Percentiles rank a stretch among this genome's conserved stretches.
phyloP scores from a whole-genome alignment of 2,888 invertebrate species.

The Achlya flavicornis region DNA sequence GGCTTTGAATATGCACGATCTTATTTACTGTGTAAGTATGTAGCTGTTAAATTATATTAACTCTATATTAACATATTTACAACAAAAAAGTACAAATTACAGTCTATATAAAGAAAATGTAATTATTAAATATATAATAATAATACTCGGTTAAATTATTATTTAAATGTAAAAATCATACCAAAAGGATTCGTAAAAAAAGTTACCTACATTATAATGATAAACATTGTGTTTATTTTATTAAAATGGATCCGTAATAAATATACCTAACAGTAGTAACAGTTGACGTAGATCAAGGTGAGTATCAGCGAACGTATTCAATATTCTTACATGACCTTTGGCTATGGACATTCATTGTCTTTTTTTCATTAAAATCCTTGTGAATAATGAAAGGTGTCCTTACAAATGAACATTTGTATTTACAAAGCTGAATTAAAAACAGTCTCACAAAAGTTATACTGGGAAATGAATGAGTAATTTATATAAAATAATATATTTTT shows the following conservation, averaged over 20 bases:
- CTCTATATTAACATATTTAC: too few species aligned
- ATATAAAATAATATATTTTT: slow-evolving; percentile 13
- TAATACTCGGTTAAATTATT: too few species aligned
- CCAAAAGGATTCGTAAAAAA: too few species aligned
- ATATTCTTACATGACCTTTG: slow-evolving; percentile 66
- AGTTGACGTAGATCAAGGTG: slow-evolving; percentile 66
- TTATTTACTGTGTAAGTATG: too few species aligned
- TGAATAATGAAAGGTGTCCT: slow-evolving; percentile 74
- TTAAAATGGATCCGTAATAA: slow-evolving; percentile 1
- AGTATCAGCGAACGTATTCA: slow-evolving; percentile 61
- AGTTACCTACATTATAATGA: too few species aligned
- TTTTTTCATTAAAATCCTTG: slow-evolving; percentile 73
- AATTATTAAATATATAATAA: too few species aligned
- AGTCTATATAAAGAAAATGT: too few species aligned
- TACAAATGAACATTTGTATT: slow-evolving; percentile 67
- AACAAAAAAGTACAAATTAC: too few species aligned
- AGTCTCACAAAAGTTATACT: slow-evolving; percentile 29
- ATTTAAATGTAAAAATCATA: too few species aligned
- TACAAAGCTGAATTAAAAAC: slow-evolving; percentile 60
- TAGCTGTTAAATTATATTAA: too few species aligned
- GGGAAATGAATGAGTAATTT: slow-evolving; percentile 16
- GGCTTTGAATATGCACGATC: too few species aligned
- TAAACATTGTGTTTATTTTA: background rate
- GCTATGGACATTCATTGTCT: slow-evolving; percentile 68
- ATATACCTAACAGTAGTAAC: slow-evolving; percentile 34